A percentile compares a stretch with the other conserved stretches of the same genome.
phyloP scores from a whole-genome alignment of 92 coral and sea anemone genomes.

The Palythoa grandis region DNA sequence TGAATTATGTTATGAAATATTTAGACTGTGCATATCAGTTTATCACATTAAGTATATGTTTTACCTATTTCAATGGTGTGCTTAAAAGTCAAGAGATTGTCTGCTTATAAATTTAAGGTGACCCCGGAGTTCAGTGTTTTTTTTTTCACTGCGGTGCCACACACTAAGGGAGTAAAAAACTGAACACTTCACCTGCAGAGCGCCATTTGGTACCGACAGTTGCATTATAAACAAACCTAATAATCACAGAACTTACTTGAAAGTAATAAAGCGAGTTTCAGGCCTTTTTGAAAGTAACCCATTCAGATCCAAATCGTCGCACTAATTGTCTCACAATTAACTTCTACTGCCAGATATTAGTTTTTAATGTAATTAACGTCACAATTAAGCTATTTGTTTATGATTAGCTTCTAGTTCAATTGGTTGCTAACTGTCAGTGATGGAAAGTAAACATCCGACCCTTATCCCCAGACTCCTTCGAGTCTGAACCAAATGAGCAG shows the following conservation, averaged over 20 bases:
- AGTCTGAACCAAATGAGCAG: too few relatives aligned
- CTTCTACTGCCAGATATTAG: neutral
- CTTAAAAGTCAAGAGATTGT: too few relatives aligned
- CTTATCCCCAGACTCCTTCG: neutral
- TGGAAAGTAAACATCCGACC: neutral
- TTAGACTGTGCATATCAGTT: too few relatives aligned
- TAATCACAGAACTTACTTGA: conserved; percentile 24
- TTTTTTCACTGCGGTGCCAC: neutral
- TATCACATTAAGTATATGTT: too few relatives aligned
- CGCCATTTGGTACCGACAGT: conserved; percentile 24
- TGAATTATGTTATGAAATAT: too few relatives aligned
- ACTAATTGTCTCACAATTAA: neutral
- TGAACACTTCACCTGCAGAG: neutral
- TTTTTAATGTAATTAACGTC: conserved; percentile 8
- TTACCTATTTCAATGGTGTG: too few relatives aligned
- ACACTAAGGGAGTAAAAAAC: neutral
- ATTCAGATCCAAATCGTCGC: neutral
- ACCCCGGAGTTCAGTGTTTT: neutral
- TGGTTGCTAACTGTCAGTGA: neutral
- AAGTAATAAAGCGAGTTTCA: neutral
- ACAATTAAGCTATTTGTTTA: conserved; percentile 32
- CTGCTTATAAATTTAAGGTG: too few relatives aligned
- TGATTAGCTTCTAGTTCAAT: neutral
- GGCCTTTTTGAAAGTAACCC: conserved; percentile 5
- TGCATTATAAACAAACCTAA: neutral